Evolutionary conservation across 2,888 invertebrate species (phyloP), one percentile per base, ranked within the genome.

Genomic region (Pachydiplax longipennis): DNA sequence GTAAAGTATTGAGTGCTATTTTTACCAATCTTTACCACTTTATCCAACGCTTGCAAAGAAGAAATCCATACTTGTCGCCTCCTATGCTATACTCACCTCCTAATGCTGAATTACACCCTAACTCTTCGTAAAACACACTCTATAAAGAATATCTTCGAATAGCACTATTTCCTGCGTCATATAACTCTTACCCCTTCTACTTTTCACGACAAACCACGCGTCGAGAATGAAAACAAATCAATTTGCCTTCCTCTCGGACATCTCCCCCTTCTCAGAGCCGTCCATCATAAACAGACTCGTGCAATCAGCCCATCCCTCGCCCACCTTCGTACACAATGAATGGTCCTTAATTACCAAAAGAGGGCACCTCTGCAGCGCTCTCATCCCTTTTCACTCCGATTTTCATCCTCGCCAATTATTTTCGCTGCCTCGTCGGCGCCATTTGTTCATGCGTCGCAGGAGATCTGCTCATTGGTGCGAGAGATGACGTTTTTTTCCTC

Each of bases 261-360:
- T n/a, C n/a, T 4, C n/a, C 15, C 1, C 61, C 61, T 15, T 61
- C 10, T 15, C 37, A 37, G 37, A 37, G 37, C 37, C 44, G 44
- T 53, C 53, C 53, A 53, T 53, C 53, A 73, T 31, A 73, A n/a
- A 73, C 13, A 73, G 25, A 73, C 73, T 13, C 73, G 25, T 31
- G 31, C 25, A 73, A 73, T 73, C 73, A 82, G 44, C 25, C 22
- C 81, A 22, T 44, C 40, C 81, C 48, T 44, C 81, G 44, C 81
- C 44, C 81, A 82, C 48, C 81, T 82, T 44, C 81, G 48, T 25
- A 44, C 81, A 82, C 81, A 82, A 82, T 82, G 81, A 82, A 82
- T 82, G 81, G 81, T 25, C 81, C 81, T 82, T 82, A 82, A 82
- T 82, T 82, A 44, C 81, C 81, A 82, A 82, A 82, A 82, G 81